These are phyloP conservation scores for Xenopus tropicalis DNA, from an alignment of 2,113 vertebrate genomes.

Conservation along the genomic window DNA sequence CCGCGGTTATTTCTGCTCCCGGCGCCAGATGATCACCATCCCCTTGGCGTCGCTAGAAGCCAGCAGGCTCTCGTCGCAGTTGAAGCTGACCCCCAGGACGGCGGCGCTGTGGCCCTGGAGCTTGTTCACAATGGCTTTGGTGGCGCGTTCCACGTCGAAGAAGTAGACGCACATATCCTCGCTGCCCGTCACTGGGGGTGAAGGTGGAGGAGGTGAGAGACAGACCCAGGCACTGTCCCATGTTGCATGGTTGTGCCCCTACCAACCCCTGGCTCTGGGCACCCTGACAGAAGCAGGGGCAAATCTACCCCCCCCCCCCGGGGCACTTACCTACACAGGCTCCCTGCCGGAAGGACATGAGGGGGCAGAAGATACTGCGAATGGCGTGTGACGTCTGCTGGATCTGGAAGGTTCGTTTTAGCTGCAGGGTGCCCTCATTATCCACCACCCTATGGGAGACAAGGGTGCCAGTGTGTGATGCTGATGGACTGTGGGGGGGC, in stretches of 20 bases:
- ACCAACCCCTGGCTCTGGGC: too few relatives aligned
- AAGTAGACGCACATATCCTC: slow-evolving; percentile 92
- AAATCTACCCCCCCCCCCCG: too few relatives aligned
- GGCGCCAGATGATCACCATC: slow-evolving; percentile 93
- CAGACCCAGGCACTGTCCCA: too few relatives aligned
- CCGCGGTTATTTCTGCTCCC: slow-evolving; percentile 84
- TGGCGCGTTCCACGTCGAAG: slow-evolving; percentile 87
- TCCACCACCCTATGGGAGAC: slow-evolving; percentile 76
- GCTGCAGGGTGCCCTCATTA: slow-evolving; percentile 83
- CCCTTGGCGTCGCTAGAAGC: slow-evolving; percentile 87
- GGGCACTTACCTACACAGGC: slow-evolving; percentile 82
- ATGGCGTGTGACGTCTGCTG: slow-evolving; percentile 79
- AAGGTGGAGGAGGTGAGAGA: too few relatives aligned
- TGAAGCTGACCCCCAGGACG: slow-evolving; percentile 90
- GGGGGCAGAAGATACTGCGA: slow-evolving; percentile 91
- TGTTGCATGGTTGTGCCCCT: too few relatives aligned
- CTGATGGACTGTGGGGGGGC: too few relatives aligned
- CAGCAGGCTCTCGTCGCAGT: slow-evolving; percentile 91
- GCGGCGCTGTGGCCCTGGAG: slow-evolving; percentile 87
- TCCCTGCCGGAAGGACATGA: slow-evolving; percentile 93
- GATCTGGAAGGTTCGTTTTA: slow-evolving; percentile 87
- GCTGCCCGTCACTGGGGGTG: slow-evolving; percentile 83
- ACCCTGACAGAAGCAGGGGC: background rate
- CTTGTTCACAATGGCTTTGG: slow-evolving; percentile 90
- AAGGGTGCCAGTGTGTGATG: background rate